Conservation (phyloP, 2,888 invertebrate species). For the Hybos culiciformis region DNA sequence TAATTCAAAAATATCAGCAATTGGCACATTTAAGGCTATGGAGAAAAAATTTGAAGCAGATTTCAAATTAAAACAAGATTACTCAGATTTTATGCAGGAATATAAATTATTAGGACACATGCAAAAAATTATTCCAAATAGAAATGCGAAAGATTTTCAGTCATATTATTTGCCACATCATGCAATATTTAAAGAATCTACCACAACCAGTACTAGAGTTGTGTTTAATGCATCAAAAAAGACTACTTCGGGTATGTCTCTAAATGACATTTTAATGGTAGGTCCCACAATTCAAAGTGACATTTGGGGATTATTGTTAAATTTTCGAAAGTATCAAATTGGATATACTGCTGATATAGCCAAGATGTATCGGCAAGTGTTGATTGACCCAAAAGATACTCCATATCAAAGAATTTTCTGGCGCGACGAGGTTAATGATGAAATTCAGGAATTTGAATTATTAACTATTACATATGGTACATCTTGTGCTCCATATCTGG, state of each 20-base stretch:
- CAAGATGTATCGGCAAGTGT: not conserved
- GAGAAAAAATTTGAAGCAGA: no score
- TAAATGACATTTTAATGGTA: not conserved
- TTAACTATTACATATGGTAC: no score
- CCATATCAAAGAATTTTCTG: not conserved
- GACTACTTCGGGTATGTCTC: not conserved
- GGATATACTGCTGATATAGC: conserved; percentile 1
- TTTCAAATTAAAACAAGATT: no score
- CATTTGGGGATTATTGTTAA: not conserved
- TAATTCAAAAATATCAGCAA: no score
- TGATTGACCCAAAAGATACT: not conserved
- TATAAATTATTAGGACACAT: no score
- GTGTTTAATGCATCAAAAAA: not conserved
- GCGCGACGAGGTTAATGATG: not conserved
- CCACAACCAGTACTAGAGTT: not conserved
- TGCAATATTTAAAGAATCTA: no score
- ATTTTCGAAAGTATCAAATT: not conserved
- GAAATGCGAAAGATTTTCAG: no score
- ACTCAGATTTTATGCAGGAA: no score
- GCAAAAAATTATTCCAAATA: no score
- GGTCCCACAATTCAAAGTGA: not conserved
- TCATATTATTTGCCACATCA: no score
- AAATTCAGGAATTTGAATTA: not conserved
- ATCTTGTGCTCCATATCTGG: not conserved
- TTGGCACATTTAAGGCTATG: no score